These are phyloP conservation scores for Macropis europaea DNA, from an alignment of 2,888 invertebrate genomes.

Conservation along the genomic window DNA sequence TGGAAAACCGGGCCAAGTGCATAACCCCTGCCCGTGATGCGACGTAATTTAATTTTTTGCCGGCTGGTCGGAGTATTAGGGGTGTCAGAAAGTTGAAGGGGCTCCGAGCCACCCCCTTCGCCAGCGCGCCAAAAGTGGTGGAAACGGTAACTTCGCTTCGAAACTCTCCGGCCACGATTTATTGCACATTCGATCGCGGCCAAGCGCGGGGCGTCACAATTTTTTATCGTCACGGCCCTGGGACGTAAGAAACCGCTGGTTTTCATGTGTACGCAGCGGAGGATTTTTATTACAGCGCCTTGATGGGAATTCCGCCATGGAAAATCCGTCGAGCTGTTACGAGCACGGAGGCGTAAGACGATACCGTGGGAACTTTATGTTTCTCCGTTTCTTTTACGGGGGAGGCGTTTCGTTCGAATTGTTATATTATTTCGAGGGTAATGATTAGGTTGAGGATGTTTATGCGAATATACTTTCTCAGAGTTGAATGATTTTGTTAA, in stretches of 20 bases:
- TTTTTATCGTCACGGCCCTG: constrained; percentile 1
- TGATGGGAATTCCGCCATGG: not conserved
- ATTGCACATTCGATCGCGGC: constrained; percentile 7
- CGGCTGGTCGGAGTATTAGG: not conserved
- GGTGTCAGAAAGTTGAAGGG: constrained; percentile 15
- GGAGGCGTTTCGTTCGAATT: too few species aligned
- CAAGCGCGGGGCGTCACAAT: not conserved
- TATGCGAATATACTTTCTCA: too few species aligned
- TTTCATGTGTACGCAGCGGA: not conserved
- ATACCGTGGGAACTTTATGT: not conserved
- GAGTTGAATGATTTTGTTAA: too few species aligned
- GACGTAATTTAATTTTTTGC: constrained; percentile 21
- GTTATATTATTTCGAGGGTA: too few species aligned
- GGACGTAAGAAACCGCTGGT: not conserved
- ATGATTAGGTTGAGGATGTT: too few species aligned
- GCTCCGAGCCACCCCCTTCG: not conserved
- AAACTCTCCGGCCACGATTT: constrained; percentile 1
- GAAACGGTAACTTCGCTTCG: constrained; percentile 7
- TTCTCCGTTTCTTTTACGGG: too few species aligned
- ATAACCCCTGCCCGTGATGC: not conserved
- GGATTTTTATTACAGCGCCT: constrained; percentile 12
- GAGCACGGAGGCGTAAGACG: too few species aligned
- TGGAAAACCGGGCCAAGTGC: not conserved
- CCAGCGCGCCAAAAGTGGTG: not conserved
- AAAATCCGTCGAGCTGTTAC: not conserved